Evolutionary conservation across 2,113 vertebrate species (phyloP), one percentile per base, ranked within the genome.

Genomic region (Etheostoma cragini): DNA sequence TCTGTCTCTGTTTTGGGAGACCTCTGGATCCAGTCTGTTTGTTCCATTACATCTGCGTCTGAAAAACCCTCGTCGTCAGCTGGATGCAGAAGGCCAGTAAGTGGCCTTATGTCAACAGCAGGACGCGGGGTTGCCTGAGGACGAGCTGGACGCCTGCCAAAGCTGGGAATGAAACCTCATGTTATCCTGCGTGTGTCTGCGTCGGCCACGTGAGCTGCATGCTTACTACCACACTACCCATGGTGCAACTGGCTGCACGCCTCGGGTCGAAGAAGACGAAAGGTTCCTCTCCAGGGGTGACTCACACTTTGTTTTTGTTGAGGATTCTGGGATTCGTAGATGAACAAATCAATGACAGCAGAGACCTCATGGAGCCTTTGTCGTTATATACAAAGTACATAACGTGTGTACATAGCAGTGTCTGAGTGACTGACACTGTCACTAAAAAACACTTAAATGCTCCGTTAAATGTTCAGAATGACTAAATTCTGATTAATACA

Each of bases 101-200:
- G 50, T 10, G 22, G 54, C 58, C 53, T 45, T 8, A 5, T 57
- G 81, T 82, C 76, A 67, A 21, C 63, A 77, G 68, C 78, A 70
- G 81, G 64, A 82, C 70, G 69, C 33, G 45, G 3, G 75, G 66
- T 76, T 82, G 76, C 64, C 80, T 71, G 72, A 85, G 83, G 80
- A 82, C 72, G 26, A 17, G 3, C 56, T 80, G 83, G 84, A 65
- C 7, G 30, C 1, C 35, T 13, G 76, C 86, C 86, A 85, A 62
- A 0, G 58, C 76, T 57, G 52, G 47, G 65, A 82, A 54, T 66
- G 24, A 47, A 69, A 71, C 57, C 73, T 53, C 21, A 60, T 76
- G 80, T 83, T 57, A 52, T 61, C 64, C 15, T 26, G 22, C 10
- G 30, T 10, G 30, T 0, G 49, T 45, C 11, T 22, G 53, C 2